Conservation (phyloP, 2,797 vertebrate species). For the Paedocypris micromegethes region DNA sequence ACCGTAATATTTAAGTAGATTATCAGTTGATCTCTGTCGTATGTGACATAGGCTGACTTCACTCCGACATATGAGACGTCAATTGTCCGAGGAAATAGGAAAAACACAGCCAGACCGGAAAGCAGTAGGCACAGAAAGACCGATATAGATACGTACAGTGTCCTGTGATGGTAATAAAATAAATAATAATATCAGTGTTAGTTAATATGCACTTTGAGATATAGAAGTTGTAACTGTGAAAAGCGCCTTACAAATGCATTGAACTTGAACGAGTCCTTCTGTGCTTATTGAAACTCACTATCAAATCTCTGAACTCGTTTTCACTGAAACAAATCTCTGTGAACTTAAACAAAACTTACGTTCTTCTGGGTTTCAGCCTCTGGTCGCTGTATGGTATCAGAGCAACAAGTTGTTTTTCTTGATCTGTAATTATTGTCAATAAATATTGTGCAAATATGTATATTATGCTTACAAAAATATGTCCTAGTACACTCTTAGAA, state of each 20-base stretch:
- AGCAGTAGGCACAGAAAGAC: constrained; percentile 86
- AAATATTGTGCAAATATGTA: neutral
- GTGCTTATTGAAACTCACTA: too few species aligned
- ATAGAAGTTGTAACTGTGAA: neutral
- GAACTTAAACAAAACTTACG: constrained; percentile 29
- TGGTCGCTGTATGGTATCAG: constrained; percentile 52
- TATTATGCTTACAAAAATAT: too few species aligned
- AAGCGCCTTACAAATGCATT: neutral
- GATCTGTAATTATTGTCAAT: constrained; percentile 26
- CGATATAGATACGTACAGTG: constrained; percentile 90
- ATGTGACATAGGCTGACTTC: constrained; percentile 86
- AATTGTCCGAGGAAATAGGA: constrained; percentile 91
- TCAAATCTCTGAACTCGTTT: too few species aligned
- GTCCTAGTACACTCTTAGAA: too few species aligned
- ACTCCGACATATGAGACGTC: constrained; percentile 89
- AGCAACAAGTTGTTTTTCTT: constrained; percentile 49
- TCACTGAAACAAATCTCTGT: too few species aligned
- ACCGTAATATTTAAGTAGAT: constrained; percentile 95
- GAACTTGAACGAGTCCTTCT: too few species aligned
- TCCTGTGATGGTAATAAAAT: constrained; percentile 64
- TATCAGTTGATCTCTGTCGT: constrained; percentile 71
- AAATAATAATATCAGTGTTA: neutral
- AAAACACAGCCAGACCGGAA: constrained; percentile 89
- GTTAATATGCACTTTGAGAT: neutral
- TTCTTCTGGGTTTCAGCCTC: constrained; percentile 48